Evolutionary conservation across 2,113 vertebrate genomes (phyloP).

Genomic region (Sebastes fasciatus): DNA sequence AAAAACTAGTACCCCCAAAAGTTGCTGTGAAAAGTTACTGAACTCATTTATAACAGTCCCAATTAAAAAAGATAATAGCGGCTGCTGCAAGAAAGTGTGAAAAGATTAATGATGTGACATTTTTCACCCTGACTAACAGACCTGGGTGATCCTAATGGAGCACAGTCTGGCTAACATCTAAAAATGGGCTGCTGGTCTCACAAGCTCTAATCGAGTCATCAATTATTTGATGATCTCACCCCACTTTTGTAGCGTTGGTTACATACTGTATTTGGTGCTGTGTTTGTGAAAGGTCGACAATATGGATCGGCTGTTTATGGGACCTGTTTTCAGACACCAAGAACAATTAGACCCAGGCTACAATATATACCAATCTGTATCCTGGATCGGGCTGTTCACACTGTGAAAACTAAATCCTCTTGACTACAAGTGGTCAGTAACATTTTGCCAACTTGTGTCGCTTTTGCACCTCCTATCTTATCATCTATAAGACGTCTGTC

Average conservation of each 20-base stretch:
- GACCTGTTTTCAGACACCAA: slow-evolving; percentile 7
- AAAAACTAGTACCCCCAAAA: neutral
- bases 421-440: neutral
- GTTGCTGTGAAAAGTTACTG: neutral
- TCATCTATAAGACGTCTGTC: neutral
- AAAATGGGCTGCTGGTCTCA: neutral
- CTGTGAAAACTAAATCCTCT: neutral
- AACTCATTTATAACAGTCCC: neutral
- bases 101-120: slow-evolving; percentile 18
- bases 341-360: neutral
- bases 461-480: neutral
- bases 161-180: slow-evolving; percentile 2
- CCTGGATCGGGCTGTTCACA: neutral
- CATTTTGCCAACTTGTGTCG: neutral
- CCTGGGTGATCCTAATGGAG: slow-evolving; percentile 8
- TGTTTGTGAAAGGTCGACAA: neutral
- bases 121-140: slow-evolving; percentile 15
- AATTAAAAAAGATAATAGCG: slow-evolving; percentile 6
- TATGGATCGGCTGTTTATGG: neutral
- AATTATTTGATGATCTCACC: neutral
- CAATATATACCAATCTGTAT: neutral
- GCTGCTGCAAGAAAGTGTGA: neutral
- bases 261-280: neutral
- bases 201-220: neutral
- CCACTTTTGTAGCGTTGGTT: neutral